Conservation (phyloP, 30 jellyfish, hydroid and myxozoan species). For the Hydractinia symbiolongicarpus region DNA sequence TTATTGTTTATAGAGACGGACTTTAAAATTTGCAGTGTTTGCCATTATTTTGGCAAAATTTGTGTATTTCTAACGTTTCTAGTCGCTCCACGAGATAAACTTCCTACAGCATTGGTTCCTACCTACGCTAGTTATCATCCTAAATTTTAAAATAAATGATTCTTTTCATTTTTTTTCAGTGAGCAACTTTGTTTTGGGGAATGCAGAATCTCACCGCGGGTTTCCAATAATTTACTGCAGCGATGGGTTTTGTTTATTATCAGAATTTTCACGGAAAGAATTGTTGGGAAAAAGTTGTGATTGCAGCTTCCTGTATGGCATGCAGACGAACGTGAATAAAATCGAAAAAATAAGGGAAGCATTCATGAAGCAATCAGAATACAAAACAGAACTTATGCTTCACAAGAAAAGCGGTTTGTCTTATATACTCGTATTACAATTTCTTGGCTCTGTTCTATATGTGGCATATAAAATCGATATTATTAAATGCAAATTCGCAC, state of each 20-base stretch:
- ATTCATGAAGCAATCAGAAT: constrained; percentile 44
- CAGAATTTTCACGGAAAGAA: constrained; percentile 79
- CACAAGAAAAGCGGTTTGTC: constrained; percentile 72
- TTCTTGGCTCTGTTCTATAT: no score
- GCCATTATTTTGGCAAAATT: no score
- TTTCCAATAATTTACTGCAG: constrained; percentile 90
- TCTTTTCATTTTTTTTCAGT: constrained; percentile 42
- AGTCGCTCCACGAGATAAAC: background rate
- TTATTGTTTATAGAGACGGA: no score
- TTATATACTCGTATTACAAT: background rate
- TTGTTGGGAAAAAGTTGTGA: constrained; percentile 73
- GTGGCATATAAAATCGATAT: no score
- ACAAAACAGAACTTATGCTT: constrained; percentile 58
- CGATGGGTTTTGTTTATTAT: constrained; percentile 82
- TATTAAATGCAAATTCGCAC: no score
- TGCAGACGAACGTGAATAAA: constrained; percentile 54
- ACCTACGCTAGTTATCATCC: background rate
- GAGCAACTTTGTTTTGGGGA: constrained; percentile 91
- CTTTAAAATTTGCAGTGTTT: no score
- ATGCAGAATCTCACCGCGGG: constrained; percentile 66
- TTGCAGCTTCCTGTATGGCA: constrained; percentile 70
- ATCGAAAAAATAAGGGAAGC: constrained; percentile 40
- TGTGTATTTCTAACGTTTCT: no score
- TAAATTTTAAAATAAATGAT: background rate
- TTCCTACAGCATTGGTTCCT: background rate